Conservation (phyloP, 2,797 vertebrate species). For the Chiroxiphia lanceolata region DNA sequence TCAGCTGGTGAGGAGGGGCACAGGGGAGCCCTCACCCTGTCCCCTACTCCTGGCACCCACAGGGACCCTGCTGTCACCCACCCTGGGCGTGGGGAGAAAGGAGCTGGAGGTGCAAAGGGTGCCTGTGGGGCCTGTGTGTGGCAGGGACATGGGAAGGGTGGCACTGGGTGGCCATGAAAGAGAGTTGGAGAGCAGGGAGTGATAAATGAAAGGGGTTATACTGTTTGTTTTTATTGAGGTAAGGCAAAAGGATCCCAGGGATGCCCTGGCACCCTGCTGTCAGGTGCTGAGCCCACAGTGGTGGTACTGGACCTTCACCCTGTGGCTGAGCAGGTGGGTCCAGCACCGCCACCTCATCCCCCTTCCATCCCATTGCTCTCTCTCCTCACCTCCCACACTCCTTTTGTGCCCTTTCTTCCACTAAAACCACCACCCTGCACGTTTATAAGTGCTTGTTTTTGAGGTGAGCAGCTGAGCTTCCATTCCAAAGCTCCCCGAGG, state of each 20-base stretch:
- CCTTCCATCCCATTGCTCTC: neutral
- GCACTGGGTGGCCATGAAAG: neutral
- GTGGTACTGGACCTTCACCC: neutral
- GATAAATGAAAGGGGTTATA: accelerated
- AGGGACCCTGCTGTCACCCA: neutral
- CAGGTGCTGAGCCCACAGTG: accelerated
- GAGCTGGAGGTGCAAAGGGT: neutral
- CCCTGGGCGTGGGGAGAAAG: accelerated
- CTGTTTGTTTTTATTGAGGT: accelerated
- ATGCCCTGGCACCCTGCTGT: neutral
- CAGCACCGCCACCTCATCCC: neutral
- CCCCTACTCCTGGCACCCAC: neutral
- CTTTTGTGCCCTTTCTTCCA: neutral
- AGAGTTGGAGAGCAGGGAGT: neutral
- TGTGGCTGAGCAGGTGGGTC: accelerated
- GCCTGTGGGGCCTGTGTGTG: no score
- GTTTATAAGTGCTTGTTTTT: accelerated
- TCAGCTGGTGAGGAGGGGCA: neutral
- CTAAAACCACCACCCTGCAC: accelerated
- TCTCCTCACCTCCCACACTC: neutral
- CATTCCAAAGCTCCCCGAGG: accelerated
- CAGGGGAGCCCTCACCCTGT: accelerated
- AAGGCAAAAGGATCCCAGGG: neutral
- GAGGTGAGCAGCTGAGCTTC: neutral
- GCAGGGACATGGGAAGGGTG: neutral